Evolutionary conservation across 2,113 vertebrate species (phyloP).

Genomic region (Entelurus aequoreus): DNA sequence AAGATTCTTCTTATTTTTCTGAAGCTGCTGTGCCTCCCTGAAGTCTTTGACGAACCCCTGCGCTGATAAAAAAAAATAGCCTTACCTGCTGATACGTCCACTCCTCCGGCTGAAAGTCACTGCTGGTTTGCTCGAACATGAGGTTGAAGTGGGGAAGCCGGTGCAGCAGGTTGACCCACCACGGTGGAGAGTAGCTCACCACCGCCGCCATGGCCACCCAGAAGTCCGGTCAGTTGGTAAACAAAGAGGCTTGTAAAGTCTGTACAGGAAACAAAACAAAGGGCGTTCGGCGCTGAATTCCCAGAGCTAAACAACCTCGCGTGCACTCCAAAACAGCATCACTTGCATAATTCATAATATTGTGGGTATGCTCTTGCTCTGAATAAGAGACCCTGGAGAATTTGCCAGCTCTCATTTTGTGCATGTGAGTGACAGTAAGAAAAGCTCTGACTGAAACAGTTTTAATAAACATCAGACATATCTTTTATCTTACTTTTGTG

Average conservation of each 20-base stretch:
- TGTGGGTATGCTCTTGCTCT: background rate
- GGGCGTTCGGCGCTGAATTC: background rate
- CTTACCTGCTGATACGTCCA: conserved; percentile 90
- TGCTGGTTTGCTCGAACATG: conserved; percentile 81
- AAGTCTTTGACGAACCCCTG: too few species aligned
- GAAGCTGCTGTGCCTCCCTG: too few species aligned
- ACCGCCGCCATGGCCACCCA: conserved; percentile 78
- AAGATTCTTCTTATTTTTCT: too few species aligned
- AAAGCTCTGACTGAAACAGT: too few species aligned
- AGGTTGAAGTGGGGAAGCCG: conserved; percentile 88
- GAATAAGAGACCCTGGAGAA: background rate
- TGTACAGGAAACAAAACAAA: background rate
- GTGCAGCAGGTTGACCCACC: conserved; percentile 94
- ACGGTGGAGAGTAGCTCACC: conserved; percentile 87
- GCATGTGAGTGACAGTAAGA: too few species aligned
- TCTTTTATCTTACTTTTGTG: too few species aligned
- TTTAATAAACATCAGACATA: too few species aligned
- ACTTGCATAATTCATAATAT: background rate
- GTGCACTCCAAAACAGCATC: background rate
- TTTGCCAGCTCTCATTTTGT: background rate
- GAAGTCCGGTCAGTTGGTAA: conserved; percentile 11
- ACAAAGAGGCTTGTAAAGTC: background rate
- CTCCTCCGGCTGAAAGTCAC: conserved; percentile 87
- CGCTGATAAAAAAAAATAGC: background rate
- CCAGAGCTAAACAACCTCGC: too few species aligned